A percentile compares a stretch with the other conserved stretches of the same genome.
These are phyloP conservation scores for Hipposideros armiger DNA, from an alignment of 2,113 vertebrate genomes.

Conservation along the genomic window DNA sequence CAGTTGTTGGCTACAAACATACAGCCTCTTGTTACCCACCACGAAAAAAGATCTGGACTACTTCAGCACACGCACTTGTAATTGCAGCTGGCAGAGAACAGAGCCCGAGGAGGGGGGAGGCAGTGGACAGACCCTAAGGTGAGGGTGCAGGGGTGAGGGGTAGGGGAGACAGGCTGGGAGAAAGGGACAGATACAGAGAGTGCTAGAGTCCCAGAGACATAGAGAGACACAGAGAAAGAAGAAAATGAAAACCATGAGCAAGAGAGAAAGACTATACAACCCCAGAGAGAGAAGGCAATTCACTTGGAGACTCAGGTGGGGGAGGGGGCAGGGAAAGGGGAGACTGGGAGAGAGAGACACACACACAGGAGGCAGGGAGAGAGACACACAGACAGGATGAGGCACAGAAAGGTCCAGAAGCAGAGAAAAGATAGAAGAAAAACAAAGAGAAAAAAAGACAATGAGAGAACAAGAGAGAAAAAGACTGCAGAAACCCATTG, in stretches of 20 bases:
- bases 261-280: background rate
- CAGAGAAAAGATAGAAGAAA: background rate
- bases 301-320: background rate
- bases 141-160: background rate
- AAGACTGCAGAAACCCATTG: background rate
- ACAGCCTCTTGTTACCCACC: conserved; percentile 79
- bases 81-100: conserved; percentile 65
- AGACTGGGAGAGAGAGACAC: background rate
- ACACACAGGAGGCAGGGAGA: background rate
- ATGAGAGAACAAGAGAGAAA: background rate
- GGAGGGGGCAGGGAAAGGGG: background rate
- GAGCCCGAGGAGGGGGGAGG: background rate
- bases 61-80: conserved; percentile 60
- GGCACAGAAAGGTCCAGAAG: background rate
- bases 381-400: background rate
- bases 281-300: background rate
- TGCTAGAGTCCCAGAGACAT: background rate
- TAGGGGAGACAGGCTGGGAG: background rate
- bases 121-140: background rate
- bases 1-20: conserved; percentile 79
- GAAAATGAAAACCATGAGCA: background rate
- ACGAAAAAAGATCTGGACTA: conserved; percentile 56
- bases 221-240: background rate
- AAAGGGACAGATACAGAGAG: background rate
- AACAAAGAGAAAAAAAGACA: background rate